Evolutionary conservation across 2,797 vertebrate species (phyloP), one percentile per base, ranked within the genome.

Genomic region (Smutsia temminckii): DNA sequence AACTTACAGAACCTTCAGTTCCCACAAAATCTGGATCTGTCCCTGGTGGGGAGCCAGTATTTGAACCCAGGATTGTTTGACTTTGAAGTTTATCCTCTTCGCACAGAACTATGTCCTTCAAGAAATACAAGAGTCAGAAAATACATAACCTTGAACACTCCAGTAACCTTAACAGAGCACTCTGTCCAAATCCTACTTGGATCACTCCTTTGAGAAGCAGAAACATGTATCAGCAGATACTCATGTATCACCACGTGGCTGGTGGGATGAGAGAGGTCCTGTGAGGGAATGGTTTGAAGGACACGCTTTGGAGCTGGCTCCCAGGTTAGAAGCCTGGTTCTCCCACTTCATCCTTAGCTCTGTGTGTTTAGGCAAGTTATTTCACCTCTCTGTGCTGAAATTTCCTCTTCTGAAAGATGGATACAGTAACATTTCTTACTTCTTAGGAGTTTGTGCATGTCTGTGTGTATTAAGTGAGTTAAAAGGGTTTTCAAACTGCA

Each of bases 341-440:
- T 71, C 23, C 78, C 27, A 61, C 84, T 64, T 34, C 34, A 59
- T 46, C n/a, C 51, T 49, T 61, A 72, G 40, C 57, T 78, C 5
- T 84, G 42, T 66, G 17, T 85, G 37, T 10, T 66, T 69, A 66
- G 64, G 34, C 61, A 88, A 88, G 57, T 91, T 79, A 87, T 20
- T 91, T 68, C 74, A 68, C 77, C 29, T 95, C 69, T 59, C 34
- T n/a, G 29, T 42, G 77, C 49, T 53, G 77, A 68, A 78, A 77
- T 93, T 83, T 83, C 49, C 81, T 77, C 32, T 64, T 77, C 61
- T 34, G 63, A 77, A 83, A 96, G 64, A 93, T 21, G 40, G 40
- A 23, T 71, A 40, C 21, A 75, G 27, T 32, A 53, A 80, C 12
- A 78, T 34, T 46, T 85, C 53, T n/a, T 77, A 78, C 21, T 4